These are phyloP conservation scores for Bradynema listronoti DNA, from an alignment of 1,140 invertebrate genomes.

Conservation along the genomic window DNA sequence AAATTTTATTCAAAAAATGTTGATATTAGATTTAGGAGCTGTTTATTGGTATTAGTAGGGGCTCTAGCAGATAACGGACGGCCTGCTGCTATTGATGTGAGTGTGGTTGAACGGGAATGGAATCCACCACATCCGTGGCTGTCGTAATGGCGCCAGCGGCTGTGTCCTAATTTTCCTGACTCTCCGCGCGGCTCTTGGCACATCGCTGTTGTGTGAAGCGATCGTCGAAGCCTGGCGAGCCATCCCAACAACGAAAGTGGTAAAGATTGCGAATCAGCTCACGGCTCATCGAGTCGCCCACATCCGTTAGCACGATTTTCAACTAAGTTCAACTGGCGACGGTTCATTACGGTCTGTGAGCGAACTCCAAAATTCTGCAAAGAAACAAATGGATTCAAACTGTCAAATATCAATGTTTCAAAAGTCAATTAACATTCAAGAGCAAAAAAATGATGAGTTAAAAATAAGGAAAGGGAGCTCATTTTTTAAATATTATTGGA, in stretches of 20 bases:
- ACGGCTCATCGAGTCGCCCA: constrained; percentile 2
- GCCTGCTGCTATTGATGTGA: too few species aligned
- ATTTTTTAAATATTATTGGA: too few species aligned
- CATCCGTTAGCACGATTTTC: constrained; percentile 34
- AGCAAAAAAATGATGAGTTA: neutral
- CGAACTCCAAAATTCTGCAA: constrained; percentile 50
- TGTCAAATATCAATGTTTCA: neutral
- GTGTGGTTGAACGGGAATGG: too few species aligned
- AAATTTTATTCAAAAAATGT: too few species aligned
- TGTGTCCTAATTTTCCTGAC: too few species aligned
- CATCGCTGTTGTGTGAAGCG: constrained; percentile 44
- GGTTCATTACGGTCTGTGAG: constrained; percentile 43
- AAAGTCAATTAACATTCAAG: neutral
- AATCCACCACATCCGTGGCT: too few species aligned
- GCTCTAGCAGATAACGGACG: too few species aligned
- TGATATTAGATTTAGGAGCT: too few species aligned
- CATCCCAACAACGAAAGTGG: constrained; percentile 54
- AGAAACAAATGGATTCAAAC: too few species aligned
- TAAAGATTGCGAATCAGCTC: constrained; percentile 43
- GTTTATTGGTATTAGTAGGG: too few species aligned
- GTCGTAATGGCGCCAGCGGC: too few species aligned
- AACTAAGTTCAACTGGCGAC: constrained; percentile 34
- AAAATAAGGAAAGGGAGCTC: neutral
- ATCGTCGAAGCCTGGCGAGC: constrained; percentile 50
- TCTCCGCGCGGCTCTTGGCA: too few species aligned